phyloP scores from a whole-genome alignment of 1,140 invertebrate species.

The Conus betulinus region DNA sequence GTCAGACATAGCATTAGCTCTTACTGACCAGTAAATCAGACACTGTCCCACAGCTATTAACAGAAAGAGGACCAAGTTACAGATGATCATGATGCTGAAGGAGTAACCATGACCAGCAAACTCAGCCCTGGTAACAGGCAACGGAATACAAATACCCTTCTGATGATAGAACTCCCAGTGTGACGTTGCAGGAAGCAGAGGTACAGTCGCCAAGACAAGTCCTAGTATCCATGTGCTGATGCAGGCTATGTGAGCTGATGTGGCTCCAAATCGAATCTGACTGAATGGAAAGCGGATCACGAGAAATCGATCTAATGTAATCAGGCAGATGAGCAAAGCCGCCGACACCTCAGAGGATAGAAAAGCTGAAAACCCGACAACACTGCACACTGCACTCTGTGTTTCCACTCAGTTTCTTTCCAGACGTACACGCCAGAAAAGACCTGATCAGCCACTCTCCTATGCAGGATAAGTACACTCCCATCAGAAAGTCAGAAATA shows the following conservation, averaged over 20 bases:
- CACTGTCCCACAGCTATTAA: neutral
- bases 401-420: constrained; percentile 55
- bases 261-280: constrained; percentile 33
- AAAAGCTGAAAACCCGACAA: constrained; percentile 56
- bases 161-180: constrained; percentile 7
- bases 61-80: neutral
- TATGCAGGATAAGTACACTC: constrained; percentile 65
- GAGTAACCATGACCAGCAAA: constrained; percentile 7
- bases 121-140: neutral
- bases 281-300: constrained; percentile 60
- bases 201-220: neutral
- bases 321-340: constrained; percentile 52
- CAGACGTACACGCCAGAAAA: constrained; percentile 57
- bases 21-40: neutral
- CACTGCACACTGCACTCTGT: constrained; percentile 46
- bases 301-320: constrained; percentile 53
- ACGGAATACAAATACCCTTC: neutral
- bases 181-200: neutral
- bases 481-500: constrained; percentile 63
- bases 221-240: neutral
- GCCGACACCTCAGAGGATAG: constrained; percentile 60
- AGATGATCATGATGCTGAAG: neutral
- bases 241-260: constrained; percentile 9
- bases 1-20: neutral
- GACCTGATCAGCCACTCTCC: constrained; percentile 54